These are phyloP conservation scores for Enoplosus armatus DNA, from an alignment of 2,797 vertebrate species.

Conservation along the genomic window DNA sequence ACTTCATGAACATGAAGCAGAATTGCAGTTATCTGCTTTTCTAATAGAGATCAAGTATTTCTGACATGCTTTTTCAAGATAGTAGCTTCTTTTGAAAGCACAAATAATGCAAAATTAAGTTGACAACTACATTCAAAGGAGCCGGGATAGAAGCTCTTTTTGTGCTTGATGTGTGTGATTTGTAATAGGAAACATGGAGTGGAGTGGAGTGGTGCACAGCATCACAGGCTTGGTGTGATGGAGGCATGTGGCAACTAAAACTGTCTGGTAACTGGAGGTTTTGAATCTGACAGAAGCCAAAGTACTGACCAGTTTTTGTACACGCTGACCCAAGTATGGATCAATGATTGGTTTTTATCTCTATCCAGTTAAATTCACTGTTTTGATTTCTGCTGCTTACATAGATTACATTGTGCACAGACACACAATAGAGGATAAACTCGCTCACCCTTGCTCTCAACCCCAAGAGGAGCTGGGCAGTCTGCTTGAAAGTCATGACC, in stretches of 20 bases:
- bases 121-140: neutral
- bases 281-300: neutral
- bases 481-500: slow-evolving; percentile 86
- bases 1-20: neutral
- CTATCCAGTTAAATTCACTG: neutral
- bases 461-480: slow-evolving; percentile 85
- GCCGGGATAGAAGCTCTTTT: neutral
- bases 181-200: slow-evolving; percentile 3
- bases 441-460: slow-evolving; percentile 87
- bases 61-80: neutral
- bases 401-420: neutral
- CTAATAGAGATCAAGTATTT: neutral
- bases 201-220: neutral
- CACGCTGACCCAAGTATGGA: neutral
- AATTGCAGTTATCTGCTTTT: neutral
- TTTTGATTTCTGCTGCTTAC: neutral
- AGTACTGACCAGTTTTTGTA: neutral
- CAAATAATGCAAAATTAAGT: neutral
- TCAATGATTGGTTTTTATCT: neutral
- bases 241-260: neutral
- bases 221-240: neutral
- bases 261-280: neutral
- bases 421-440: neutral
- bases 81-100: neutral
- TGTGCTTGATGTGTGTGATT: neutral